phyloP scores from a whole-genome alignment of 2,797 vertebrate genomes.

The Chromobotia macracanthus region DNA sequence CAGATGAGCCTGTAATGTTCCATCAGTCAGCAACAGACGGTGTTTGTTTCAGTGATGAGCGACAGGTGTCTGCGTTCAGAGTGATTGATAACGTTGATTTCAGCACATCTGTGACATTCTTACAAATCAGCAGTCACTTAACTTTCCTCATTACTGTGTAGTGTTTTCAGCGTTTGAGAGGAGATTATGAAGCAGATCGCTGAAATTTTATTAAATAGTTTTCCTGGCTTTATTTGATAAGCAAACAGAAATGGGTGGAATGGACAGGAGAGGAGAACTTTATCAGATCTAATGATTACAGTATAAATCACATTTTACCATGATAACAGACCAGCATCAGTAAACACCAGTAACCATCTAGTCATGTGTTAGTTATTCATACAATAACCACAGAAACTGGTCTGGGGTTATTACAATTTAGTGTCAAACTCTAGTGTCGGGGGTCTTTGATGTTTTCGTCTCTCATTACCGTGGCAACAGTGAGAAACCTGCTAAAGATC shows the following conservation, averaged over 20 bases:
- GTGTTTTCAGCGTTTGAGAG: conserved; percentile 21
- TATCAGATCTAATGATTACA: no score
- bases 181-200: conserved; percentile 24
- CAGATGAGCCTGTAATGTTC: neutral
- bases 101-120: conserved; percentile 41
- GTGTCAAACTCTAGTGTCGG: no score
- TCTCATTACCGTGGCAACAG: neutral
- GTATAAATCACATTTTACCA: no score
- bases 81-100: conserved; percentile 41
- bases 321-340: no score
- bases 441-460: neutral
- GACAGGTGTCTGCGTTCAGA: conserved; percentile 39
- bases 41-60: conserved; percentile 51
- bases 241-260: no score
- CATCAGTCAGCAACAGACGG: neutral
- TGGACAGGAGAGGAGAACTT: no score
- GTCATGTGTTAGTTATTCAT: neutral
- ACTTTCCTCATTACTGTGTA: conserved; percentile 11
- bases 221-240: conserved; percentile 1
- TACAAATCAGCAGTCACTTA: conserved; percentile 30
- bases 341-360: no score
- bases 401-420: neutral
- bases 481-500: no score
- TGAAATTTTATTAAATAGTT: conserved; percentile 57
- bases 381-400: neutral